phyloP scores from a whole-genome alignment of 2,797 vertebrate species.

The Malacoctenus gilli region DNA sequence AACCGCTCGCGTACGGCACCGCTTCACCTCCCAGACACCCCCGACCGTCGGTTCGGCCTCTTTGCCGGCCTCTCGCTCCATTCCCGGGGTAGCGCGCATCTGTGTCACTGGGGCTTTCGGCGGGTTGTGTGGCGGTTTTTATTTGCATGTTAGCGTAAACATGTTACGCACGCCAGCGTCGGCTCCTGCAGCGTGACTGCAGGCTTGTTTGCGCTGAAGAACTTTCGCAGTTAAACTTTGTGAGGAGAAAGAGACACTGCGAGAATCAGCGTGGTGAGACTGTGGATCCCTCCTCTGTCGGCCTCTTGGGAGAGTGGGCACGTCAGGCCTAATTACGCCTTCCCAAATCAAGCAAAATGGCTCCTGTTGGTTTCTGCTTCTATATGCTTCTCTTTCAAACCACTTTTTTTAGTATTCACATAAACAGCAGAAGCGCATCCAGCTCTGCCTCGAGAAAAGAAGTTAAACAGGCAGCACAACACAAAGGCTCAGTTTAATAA shows the following conservation, averaged over 20 bases:
- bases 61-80: constrained; percentile 3
- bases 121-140: constrained; percentile 4
- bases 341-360: constrained; percentile 60
- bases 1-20: constrained; percentile 34
- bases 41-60: too few relatives aligned
- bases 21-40: constrained; percentile 30
- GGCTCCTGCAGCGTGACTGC: constrained; percentile 31
- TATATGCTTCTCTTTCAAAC: constrained; percentile 23
- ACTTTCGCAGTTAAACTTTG: constrained; percentile 45
- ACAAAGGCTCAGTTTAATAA: background rate
- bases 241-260: constrained; percentile 22
- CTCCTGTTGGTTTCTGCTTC: constrained; percentile 42
- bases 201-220: constrained; percentile 47
- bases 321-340: constrained; percentile 57
- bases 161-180: background rate
- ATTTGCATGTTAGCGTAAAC: constrained; percentile 1
- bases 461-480: constrained; percentile 1
- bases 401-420: constrained; percentile 8
- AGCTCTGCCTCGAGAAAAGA: constrained; percentile 1
- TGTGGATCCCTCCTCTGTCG: constrained; percentile 19
- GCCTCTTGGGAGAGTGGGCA: constrained; percentile 45
- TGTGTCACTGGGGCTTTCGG: constrained; percentile 1
- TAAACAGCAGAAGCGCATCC: constrained; percentile 20
- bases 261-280: constrained; percentile 43
- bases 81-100: background rate